Evolutionary conservation across 2,113 vertebrate genomes (phyloP).

Genomic region (Stercorarius parasiticus): DNA sequence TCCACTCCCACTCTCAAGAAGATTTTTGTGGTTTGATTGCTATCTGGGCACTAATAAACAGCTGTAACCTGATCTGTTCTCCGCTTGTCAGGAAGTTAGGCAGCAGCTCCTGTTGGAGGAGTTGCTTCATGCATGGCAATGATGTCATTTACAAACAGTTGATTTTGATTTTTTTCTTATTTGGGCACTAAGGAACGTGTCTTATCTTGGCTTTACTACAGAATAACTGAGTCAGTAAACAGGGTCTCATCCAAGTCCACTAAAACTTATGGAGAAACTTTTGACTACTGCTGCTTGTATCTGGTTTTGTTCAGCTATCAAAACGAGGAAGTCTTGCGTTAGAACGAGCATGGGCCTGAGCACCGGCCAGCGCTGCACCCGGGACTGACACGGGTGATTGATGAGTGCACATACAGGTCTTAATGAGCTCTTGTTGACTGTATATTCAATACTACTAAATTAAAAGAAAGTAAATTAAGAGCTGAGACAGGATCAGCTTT

Average conservation of each 20-base stretch:
- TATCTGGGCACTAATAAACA: constrained; percentile 33
- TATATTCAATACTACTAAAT: background rate
- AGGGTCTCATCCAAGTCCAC: background rate
- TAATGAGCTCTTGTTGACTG: constrained; percentile 50
- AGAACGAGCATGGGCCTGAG: background rate
- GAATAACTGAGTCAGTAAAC: background rate
- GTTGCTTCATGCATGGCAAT: background rate
- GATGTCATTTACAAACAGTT: background rate
- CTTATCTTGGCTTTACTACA: background rate
- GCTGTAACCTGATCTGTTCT: constrained; percentile 20
- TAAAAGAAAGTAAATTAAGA: background rate
- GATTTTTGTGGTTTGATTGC: constrained; percentile 39
- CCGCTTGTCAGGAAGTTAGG: background rate
- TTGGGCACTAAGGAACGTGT: background rate
- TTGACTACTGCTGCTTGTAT: background rate
- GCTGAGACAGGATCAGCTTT: background rate
- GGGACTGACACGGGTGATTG: background rate
- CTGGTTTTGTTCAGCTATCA: constrained; percentile 18
- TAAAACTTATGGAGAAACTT: background rate
- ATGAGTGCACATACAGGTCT: constrained; percentile 37
- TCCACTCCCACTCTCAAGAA: background rate
- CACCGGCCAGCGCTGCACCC: background rate
- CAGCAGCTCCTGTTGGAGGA: background rate
- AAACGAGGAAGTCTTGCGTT: background rate
- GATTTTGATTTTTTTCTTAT: background rate